Base-by-base conservation (phyloP, 2,888 invertebrate genomes). In the Zygogramma bicolorata region DNA sequence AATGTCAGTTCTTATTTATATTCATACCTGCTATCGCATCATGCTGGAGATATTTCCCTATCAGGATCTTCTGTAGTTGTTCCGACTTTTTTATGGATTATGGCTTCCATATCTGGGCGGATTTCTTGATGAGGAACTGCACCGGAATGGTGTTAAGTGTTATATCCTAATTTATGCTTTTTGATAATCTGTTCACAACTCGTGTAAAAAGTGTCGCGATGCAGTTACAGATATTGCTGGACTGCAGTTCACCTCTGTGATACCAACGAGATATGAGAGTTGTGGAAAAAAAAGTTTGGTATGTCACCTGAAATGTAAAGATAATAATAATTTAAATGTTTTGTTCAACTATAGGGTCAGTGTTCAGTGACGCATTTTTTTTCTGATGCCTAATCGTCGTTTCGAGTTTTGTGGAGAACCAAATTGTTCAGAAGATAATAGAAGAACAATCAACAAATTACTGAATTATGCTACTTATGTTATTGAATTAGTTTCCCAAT, bases 11-110 rank as follows among this genome's bases (percentile, higher is more conserved):
- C n/a, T n/a, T n/a, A n/a, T n/a, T n/a, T n/a, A n/a, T n/a, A n/a
- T 69, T 69, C 65, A 42, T 58, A 18, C 59, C 42, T 70, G 58
- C 59, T 70, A 70, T 57, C 42, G 70, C 59, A 65, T 59, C 65
- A 65, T 59, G 65, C 61, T 34, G 70, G 59, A 62, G 68, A 70
- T 70, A 70, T 65, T 65, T 70, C 65, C 25, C 59, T 70, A 70
- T 70, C 70, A 18, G 29, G 62, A 67, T 67, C 67, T 59, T 71
- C 58, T 67, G 62, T 31, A 59, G 66, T 59, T 58, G 62, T 67
- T 31, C 71, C 71, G 71, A 62, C 65, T 42, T 60, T 58, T 66
- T 61, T n/a, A n/a, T n/a, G n/a, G n/a, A n/a, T n/a, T 61, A 57
- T 61, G 58, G 42, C 57, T 42, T 31, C 63, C 42, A 62, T 67